Conservation (phyloP, 2,888 invertebrate species). For the Podabrus alpinus region DNA sequence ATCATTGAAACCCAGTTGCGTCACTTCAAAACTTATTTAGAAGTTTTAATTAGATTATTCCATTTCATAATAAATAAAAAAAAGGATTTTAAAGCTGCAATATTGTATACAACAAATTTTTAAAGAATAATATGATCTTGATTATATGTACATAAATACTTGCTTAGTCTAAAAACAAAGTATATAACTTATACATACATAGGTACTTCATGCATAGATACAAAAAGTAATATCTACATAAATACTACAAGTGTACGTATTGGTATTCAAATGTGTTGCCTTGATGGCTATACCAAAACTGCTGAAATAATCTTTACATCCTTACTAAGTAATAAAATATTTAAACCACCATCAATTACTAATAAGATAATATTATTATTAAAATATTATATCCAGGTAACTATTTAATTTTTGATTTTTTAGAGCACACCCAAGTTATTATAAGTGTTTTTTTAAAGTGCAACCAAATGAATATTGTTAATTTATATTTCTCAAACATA, state of each 20-base stretch:
- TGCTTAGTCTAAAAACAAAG: conserved; percentile 1
- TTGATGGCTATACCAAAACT: conserved; percentile 10
- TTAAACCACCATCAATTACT: not conserved
- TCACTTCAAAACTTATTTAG: not conserved
- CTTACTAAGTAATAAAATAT: conserved; percentile 2
- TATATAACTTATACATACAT: not conserved
- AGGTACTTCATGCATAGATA: conserved; percentile 22
- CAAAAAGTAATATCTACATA: conserved; percentile 12
- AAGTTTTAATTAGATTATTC: not conserved
- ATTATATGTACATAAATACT: not conserved
- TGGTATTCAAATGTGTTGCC: conserved; percentile 72
- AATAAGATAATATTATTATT: not conserved
- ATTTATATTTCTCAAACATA: conserved; percentile 37
- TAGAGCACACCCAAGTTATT: not conserved
- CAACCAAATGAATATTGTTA: conserved; percentile 11
- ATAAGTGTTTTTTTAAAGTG: not conserved
- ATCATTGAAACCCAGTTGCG: not conserved
- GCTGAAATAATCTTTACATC: not conserved
- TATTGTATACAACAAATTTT: not conserved
- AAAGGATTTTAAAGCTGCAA: not conserved
- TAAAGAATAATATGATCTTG: not conserved
- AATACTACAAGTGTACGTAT: conserved; percentile 55
- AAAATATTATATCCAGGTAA: conserved; percentile 11
- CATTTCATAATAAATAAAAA: not conserved
- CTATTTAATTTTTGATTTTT: not conserved